phyloP scores from a whole-genome alignment of 2,113 vertebrate genomes.

The Desmodus rotundus region DNA sequence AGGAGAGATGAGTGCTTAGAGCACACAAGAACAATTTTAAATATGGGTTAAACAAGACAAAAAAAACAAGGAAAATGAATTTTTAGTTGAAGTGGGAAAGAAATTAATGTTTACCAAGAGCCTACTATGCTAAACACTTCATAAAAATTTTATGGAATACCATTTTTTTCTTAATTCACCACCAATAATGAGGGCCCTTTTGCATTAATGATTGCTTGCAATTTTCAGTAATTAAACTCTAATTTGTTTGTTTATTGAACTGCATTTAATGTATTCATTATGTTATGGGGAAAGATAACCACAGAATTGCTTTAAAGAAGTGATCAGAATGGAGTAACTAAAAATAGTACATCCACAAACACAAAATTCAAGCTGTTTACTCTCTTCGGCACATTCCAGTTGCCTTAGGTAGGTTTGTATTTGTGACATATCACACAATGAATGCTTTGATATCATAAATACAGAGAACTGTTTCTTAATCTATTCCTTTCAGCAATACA shows the following conservation, averaged over 20 bases:
- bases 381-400: not conserved
- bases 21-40: not conserved
- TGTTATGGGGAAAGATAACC: not conserved
- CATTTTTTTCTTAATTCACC: not conserved
- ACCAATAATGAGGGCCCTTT: not conserved
- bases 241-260: slow-evolving; percentile 5
- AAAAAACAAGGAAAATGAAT: not conserved
- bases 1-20: not conserved
- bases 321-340: slow-evolving; percentile 11
- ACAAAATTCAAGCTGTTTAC: not conserved
- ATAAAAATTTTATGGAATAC: not conserved
- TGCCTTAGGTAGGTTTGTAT: not conserved
- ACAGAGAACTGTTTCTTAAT: not conserved
- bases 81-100: not conserved
- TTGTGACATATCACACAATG: not conserved
- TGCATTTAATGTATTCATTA: not conserved
- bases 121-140: not conserved
- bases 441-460: not conserved
- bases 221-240: not conserved
- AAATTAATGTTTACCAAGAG: not conserved
- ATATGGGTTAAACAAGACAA: not conserved
- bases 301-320: not conserved
- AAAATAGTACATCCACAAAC: not conserved
- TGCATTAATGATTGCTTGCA: not conserved
- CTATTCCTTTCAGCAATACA: not conserved